Evolutionary conservation across 2,797 vertebrate species (phyloP).

Genomic region (Psittacula echo): DNA sequence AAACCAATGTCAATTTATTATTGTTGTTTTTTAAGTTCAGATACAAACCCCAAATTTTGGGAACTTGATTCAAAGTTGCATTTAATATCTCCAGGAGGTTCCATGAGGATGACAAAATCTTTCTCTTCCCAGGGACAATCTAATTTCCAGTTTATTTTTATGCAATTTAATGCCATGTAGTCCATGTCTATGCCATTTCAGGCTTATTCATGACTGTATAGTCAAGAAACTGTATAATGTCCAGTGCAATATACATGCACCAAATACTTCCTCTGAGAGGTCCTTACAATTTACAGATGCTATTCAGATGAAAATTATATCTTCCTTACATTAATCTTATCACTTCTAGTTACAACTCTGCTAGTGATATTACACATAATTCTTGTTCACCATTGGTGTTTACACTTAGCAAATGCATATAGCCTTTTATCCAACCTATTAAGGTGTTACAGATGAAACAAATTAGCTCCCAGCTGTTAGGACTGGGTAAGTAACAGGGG

Average conservation of each 20-base stretch:
- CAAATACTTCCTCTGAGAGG: neutral
- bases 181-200: neutral
- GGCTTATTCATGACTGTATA: neutral
- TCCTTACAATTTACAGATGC: neutral
- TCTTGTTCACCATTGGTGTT: neutral
- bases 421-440: neutral
- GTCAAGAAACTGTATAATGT: neutral
- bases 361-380: neutral
- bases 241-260: neutral
- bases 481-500: neutral
- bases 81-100: neutral
- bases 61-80: neutral
- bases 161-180: neutral
- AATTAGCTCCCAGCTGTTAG: neutral
- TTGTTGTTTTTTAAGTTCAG: neutral
- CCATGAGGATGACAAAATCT: neutral
- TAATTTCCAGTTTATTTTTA: neutral
- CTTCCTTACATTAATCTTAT: neutral
- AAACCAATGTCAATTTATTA: neutral
- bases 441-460: neutral
- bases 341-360: neutral
- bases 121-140: neutral
- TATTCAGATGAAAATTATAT: neutral
- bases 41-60: neutral
- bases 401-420: neutral